phyloP scores from a whole-genome alignment of 2,888 invertebrate species.

The Ernsta delagoae region DNA sequence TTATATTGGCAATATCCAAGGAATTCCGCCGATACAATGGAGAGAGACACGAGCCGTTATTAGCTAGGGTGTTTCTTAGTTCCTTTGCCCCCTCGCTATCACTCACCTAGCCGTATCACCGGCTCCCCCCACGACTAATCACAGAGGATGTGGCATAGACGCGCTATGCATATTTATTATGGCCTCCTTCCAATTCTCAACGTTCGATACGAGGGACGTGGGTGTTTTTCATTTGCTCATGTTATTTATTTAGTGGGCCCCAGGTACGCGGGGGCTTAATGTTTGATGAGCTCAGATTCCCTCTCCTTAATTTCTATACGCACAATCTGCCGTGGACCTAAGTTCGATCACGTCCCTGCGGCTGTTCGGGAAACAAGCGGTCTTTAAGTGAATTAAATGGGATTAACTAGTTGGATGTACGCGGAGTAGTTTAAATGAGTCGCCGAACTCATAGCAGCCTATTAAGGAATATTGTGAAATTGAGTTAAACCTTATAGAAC shows the following conservation, averaged over 20 bases:
- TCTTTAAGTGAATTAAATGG: constrained; percentile 41
- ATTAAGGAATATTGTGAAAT: neutral
- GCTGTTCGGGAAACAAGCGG: constrained; percentile 41
- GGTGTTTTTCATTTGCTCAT: constrained; percentile 78
- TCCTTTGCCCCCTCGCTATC: constrained; percentile 77
- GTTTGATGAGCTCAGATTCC: constrained; percentile 80
- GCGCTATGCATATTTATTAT: constrained; percentile 84
- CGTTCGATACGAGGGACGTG: constrained; percentile 68
- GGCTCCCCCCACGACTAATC: constrained; percentile 71
- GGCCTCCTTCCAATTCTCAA: constrained; percentile 77
- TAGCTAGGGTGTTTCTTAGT: constrained; percentile 77
- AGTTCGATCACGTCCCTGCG: constrained; percentile 64
- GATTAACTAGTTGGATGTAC: constrained; percentile 39
- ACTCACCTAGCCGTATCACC: constrained; percentile 82
- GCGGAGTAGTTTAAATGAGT: constrained; percentile 29
- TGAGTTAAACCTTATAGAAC: neutral
- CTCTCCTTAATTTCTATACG: constrained; percentile 71
- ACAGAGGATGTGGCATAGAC: constrained; percentile 82
- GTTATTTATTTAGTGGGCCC: constrained; percentile 78
- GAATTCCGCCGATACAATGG: constrained; percentile 78
- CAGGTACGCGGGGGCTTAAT: constrained; percentile 74
- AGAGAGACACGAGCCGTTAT: constrained; percentile 76
- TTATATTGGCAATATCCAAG: constrained; percentile 83
- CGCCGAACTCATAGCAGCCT: neutral
- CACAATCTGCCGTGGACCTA: constrained; percentile 55